phyloP scores from a whole-genome alignment of 2,797 vertebrate species.

The Coluber constrictor region DNA sequence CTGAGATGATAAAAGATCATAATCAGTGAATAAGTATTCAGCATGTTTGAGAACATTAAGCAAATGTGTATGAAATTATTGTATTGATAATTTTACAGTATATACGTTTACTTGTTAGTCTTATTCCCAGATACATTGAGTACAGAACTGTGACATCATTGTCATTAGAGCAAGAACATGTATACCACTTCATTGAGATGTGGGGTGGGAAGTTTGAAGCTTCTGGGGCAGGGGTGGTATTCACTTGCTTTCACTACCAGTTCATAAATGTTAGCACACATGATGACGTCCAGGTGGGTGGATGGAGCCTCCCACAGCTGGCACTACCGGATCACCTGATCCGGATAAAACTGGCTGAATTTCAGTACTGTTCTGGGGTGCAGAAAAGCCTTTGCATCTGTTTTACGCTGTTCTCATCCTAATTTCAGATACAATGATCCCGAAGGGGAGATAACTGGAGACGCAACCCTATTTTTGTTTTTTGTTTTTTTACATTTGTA shows the following conservation, averaged over 20 bases:
- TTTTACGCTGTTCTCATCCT: neutral
- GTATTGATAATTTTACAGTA: neutral
- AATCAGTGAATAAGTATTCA: neutral
- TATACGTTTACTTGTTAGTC: neutral
- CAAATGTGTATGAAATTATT: neutral
- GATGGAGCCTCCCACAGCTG: too few species aligned
- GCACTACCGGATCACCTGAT: too few species aligned
- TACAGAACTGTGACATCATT: neutral
- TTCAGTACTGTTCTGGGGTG: neutral
- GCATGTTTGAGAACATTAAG: neutral
- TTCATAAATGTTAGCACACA: too few species aligned
- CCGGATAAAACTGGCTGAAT: too few species aligned
- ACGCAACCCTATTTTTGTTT: neutral
- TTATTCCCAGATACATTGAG: neutral
- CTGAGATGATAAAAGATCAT: neutral
- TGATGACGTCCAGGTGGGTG: too few species aligned
- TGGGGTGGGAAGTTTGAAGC: neutral
- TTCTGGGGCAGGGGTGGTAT: neutral
- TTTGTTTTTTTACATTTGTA: neutral
- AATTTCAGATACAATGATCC: neutral
- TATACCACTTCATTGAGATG: neutral
- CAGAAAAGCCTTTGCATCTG: neutral
- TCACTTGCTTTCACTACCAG: too few species aligned
- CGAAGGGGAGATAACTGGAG: neutral
- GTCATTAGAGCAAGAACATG: neutral